phyloP scores from a whole-genome alignment of 2,888 invertebrate species.

The Noctuana brunneofusca region DNA sequence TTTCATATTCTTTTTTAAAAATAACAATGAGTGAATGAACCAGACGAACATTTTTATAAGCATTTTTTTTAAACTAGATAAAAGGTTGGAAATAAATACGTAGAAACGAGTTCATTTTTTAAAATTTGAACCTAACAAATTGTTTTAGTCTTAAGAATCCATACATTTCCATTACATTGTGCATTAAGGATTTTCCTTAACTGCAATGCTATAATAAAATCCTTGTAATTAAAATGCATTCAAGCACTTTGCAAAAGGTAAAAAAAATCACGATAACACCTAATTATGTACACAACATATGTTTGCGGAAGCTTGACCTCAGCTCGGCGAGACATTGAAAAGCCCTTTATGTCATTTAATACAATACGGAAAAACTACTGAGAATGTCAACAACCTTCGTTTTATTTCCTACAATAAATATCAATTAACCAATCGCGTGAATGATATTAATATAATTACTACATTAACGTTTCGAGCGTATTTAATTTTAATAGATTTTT shows the following conservation, averaged over 20 bases:
- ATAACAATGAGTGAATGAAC: no score
- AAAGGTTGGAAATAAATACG: no score
- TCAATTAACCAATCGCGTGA: neutral
- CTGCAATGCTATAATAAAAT: neutral
- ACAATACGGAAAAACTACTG: slow-evolving; percentile 15
- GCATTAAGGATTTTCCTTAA: slow-evolving; percentile 6
- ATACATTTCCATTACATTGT: no score
- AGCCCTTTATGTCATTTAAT: slow-evolving; percentile 18
- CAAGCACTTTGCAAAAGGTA: slow-evolving; percentile 3
- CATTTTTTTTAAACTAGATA: no score
- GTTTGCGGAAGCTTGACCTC: slow-evolving; percentile 18
- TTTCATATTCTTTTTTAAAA: no score
- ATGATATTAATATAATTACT: no score
- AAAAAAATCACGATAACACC: neutral
- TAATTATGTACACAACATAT: slow-evolving; percentile 13
- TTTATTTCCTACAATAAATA: slow-evolving; percentile 25
- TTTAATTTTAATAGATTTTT: no score
- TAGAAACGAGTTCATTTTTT: no score
- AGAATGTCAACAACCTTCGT: slow-evolving; percentile 17
- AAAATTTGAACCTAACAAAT: no score
- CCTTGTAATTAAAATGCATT: slow-evolving; percentile 9
- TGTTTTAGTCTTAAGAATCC: neutral
- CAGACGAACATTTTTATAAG: no score
- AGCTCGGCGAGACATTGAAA: slow-evolving; percentile 23
- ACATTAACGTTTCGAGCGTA: no score